Evolutionary conservation across 2,113 vertebrate genomes (phyloP).

Genomic region (Dasyurus viverrinus): DNA sequence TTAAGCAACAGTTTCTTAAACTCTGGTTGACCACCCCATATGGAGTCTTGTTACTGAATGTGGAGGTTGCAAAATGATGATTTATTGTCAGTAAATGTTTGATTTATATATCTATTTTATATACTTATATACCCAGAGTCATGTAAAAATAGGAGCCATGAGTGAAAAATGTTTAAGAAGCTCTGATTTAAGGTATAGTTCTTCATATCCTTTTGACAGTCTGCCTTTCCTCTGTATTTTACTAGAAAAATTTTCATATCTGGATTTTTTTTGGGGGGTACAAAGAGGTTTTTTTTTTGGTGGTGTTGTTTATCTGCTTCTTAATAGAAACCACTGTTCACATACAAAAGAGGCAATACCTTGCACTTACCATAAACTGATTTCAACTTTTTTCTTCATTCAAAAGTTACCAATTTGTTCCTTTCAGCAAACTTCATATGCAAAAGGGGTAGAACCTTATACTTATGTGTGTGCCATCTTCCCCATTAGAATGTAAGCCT

Average conservation of each 20-base stretch:
- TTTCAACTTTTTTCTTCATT: background rate
- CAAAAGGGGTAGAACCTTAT: background rate
- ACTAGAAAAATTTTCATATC: background rate
- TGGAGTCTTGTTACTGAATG: too few relatives aligned
- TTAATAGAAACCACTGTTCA: background rate
- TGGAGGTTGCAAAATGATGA: too few relatives aligned
- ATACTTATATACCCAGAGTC: too few relatives aligned
- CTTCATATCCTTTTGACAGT: background rate
- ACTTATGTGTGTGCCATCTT: background rate
- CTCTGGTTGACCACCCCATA: too few relatives aligned
- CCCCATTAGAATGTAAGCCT: background rate
- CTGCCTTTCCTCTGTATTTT: background rate
- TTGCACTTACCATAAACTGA: background rate
- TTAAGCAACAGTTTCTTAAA: too few relatives aligned
- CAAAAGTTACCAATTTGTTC: background rate
- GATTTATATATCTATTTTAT: too few relatives aligned
- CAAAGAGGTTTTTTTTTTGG: background rate
- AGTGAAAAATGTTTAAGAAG: too few relatives aligned
- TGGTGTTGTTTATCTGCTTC: background rate
- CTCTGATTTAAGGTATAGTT: background rate
- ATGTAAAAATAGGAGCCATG: too few relatives aligned
- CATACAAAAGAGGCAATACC: background rate
- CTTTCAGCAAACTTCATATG: background rate
- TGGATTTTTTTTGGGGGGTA: background rate
- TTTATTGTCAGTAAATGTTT: too few relatives aligned